Conservation (phyloP, 2,888 invertebrate genomes). For the Agrilus mali region DNA sequence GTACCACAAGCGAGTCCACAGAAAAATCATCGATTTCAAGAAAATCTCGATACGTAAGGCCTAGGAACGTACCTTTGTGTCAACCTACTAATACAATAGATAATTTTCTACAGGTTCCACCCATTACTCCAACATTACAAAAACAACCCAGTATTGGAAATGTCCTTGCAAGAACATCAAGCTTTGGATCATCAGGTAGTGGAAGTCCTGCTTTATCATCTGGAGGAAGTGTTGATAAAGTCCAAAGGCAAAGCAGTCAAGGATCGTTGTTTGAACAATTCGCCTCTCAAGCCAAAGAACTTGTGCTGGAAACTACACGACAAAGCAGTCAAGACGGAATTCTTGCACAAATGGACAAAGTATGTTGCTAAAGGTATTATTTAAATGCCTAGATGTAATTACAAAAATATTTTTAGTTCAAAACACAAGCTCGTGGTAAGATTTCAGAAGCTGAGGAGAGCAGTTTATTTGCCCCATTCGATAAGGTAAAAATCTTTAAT, state of each 20-base stretch:
- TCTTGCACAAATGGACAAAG: slow-evolving; percentile 83
- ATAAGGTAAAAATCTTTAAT: slow-evolving; percentile 49
- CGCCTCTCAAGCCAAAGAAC: slow-evolving; percentile 77
- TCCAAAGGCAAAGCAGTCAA: slow-evolving; percentile 67
- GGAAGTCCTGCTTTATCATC: slow-evolving; percentile 28
- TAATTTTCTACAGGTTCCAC: slow-evolving; percentile 33
- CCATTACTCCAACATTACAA: slow-evolving; percentile 41
- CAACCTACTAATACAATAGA: background rate
- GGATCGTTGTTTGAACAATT: slow-evolving; percentile 79
- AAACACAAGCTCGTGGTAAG: slow-evolving; percentile 45
- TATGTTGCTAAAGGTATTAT: slow-evolving; percentile 25
- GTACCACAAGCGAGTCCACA: slow-evolving; percentile 38
- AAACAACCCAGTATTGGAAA: slow-evolving; percentile 49
- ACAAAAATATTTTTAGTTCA: slow-evolving; percentile 34
- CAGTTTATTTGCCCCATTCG: slow-evolving; percentile 64
- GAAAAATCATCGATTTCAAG: slow-evolving; percentile 44
- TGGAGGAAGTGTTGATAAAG: slow-evolving; percentile 22
- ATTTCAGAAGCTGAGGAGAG: slow-evolving; percentile 58
- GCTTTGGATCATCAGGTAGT: slow-evolving; percentile 42
- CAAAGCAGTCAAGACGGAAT: slow-evolving; percentile 84
- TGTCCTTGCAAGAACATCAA: slow-evolving; percentile 49
- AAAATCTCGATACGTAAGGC: slow-evolving; percentile 36
- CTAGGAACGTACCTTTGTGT: slow-evolving; percentile 2
- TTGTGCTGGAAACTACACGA: slow-evolving; percentile 75
- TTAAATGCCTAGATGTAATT: background rate